phyloP scores from a whole-genome alignment of 2,888 invertebrate species.

The Drosophila aldrichi region DNA sequence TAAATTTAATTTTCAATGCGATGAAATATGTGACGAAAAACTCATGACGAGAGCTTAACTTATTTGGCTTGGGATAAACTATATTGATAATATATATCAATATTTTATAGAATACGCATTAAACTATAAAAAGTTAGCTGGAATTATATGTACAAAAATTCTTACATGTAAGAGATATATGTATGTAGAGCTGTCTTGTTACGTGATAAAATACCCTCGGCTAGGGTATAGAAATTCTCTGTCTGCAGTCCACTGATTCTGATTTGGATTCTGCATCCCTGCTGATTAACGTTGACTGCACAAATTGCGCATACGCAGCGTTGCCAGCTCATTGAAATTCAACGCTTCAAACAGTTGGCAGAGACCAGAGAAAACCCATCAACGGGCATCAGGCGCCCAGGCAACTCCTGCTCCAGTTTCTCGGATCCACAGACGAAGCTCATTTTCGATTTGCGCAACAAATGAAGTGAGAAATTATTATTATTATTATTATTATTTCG shows the following conservation, averaged over 20 bases:
- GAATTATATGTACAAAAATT: too few species aligned
- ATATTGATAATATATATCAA: background rate
- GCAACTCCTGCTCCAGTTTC: background rate
- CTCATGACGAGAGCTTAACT: too few species aligned
- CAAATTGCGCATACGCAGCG: conserved; percentile 64
- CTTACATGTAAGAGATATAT: background rate
- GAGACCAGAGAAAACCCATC: conserved; percentile 28
- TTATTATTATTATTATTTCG: conserved; percentile 64
- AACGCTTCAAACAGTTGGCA: conserved; percentile 33
- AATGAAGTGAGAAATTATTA: conserved; percentile 80
- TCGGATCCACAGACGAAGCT: conserved; percentile 22
- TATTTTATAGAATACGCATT: background rate
- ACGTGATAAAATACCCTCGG: background rate
- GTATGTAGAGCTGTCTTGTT: background rate
- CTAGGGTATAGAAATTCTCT: background rate
- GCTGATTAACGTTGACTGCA: conserved; percentile 32
- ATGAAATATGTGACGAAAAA: background rate
- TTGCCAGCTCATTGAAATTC: conserved; percentile 60
- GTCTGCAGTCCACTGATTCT: conserved; percentile 11
- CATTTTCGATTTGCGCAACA: conserved; percentile 77
- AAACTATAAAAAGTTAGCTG: background rate
- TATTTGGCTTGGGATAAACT: background rate
- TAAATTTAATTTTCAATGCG: background rate
- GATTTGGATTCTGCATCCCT: conserved; percentile 23
- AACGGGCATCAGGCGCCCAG: conserved; percentile 23